Evolutionary conservation across 1,140 invertebrate genomes (phyloP).

Genomic region (Whitmania pigra): DNA sequence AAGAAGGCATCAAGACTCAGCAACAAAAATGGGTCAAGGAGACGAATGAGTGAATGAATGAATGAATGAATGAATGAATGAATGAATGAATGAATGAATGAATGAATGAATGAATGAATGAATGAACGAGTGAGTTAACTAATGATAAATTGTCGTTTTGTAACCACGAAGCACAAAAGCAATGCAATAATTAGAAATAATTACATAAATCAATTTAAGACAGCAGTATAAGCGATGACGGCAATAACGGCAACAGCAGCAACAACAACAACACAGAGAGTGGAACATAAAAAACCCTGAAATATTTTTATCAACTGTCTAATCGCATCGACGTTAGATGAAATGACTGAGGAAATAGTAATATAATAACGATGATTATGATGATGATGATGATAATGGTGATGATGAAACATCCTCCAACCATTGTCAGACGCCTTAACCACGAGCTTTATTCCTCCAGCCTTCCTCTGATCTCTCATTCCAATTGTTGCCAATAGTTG

Average conservation of each 20-base stretch:
- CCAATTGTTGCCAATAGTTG: neutral
- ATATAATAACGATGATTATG: neutral
- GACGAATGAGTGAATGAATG: neutral
- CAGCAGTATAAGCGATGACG: neutral
- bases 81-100: too few species aligned
- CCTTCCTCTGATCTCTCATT: too few species aligned
- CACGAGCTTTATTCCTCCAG: neutral
- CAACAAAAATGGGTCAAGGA: neutral
- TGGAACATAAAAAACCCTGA: neutral
- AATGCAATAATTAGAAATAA: too few species aligned
- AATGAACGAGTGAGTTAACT: too few species aligned
- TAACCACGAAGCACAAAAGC: too few species aligned
- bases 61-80: too few species aligned
- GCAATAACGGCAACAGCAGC: neutral
- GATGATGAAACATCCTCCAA: constrained; percentile 1
- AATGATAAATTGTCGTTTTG: too few species aligned
- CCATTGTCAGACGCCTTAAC: neutral
- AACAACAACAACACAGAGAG: neutral
- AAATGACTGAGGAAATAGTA: neutral
- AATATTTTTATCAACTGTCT: too few species aligned
- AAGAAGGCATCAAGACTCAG: neutral
- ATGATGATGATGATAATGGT: neutral
- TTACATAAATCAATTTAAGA: too few species aligned
- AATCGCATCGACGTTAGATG: neutral
- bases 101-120: too few species aligned